Evolutionary conservation across 2,113 vertebrate species (phyloP), one percentile per base, ranked within the genome.

Genomic region (Clarias magur): DNA sequence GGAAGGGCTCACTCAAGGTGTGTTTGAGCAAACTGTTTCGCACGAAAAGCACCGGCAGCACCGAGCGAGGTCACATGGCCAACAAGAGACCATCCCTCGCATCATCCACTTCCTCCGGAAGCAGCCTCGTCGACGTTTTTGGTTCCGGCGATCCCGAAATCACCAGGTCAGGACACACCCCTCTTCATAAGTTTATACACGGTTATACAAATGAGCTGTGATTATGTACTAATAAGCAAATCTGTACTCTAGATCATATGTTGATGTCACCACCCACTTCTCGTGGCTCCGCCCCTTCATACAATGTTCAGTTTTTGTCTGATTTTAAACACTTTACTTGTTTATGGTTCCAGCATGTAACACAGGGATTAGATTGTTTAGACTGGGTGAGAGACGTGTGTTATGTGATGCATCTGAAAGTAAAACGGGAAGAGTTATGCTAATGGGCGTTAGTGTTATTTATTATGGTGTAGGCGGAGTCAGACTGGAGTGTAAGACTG

Each of bases 1-100:
- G 95, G 89, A 97, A 95, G 87, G 95, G 91, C 8, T 97, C 96
- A 0, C 90, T 97, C 67, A 96, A 96, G 90, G 93, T 96, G 88
- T 96, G 96, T 48, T 94, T 97, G 90, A 96, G 96, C 84, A 96
- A 96, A 87, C 94, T 97, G 80, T 98, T 98, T 91, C 94, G 96
- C 82, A 97, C 97, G 76, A 96, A 95, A 91, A 97, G 96, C 92
- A 96, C 96, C 90, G 94, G 92, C 13, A 94, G 96, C 0, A 88
- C 91, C 0, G 88, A 94, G 2, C 93, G 93, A 4, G 78, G 70
- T 0, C 93, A 93, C 12, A 88, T 84, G 91, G 92, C 90, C 92
- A 92, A 95, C 90, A 95, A 95, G 89, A 92, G 95, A 75, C 95
- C 95, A 1, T 92, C 92, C 3, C 93, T 94, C 88, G 93, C 95